A percentile compares a stretch with the other conserved stretches of the same genome.
Conservation (phyloP, 2,113 vertebrate species). For the Xiphophorus couchianus region DNA sequence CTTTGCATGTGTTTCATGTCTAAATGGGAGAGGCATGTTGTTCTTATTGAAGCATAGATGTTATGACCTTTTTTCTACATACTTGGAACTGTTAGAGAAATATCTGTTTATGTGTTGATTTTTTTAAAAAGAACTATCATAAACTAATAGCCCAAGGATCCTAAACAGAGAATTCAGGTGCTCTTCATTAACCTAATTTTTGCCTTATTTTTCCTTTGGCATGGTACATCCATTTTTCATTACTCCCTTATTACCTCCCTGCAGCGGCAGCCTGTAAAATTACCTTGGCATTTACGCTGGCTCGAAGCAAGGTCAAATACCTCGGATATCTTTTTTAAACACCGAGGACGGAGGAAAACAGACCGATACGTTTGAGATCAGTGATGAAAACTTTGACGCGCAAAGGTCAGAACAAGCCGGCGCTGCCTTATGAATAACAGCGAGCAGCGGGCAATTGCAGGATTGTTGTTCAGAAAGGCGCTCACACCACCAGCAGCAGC, state of each 20-base stretch:
- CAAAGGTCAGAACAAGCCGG: constrained; percentile 6
- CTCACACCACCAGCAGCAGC: constrained; percentile 5
- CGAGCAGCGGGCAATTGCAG: neutral
- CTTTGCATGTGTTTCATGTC: neutral
- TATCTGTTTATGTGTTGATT: neutral
- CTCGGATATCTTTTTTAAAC: neutral
- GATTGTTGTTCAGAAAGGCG: constrained; percentile 6
- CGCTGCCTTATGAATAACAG: neutral
- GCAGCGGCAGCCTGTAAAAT: neutral
- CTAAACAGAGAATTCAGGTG: neutral
- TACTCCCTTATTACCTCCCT: neutral
- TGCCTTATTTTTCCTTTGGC: neutral
- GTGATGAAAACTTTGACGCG: neutral
- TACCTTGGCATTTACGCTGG: neutral
- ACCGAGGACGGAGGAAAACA: neutral
- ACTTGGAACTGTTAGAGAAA: neutral
- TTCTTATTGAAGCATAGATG: neutral
- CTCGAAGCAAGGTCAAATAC: constrained; percentile 1
- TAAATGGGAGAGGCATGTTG: neutral
- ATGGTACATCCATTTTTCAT: neutral
- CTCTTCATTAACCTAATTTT: constrained; percentile 1
- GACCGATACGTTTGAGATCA: neutral
- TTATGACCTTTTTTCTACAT: no score
- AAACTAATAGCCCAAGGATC: neutral
- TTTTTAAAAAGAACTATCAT: neutral